Percentiles rank a stretch among this genome's conserved stretches.
phyloP scores from a whole-genome alignment of 2,797 vertebrate species.

The Astyanax mexicanus region DNA sequence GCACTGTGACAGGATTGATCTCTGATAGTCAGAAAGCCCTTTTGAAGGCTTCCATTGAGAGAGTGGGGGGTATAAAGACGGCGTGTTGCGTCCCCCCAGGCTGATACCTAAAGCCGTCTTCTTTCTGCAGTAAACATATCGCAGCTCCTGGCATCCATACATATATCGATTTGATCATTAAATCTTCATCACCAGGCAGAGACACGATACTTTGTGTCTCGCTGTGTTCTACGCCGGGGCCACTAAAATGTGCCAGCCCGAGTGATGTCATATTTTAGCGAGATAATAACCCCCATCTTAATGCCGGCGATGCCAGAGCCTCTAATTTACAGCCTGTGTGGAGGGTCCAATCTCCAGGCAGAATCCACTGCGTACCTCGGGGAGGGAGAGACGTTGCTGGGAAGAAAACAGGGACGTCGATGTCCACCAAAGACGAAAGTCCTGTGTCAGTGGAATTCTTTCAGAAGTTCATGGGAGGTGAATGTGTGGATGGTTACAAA shows the following conservation, averaged over 20 bases:
- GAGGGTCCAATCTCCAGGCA: conserved; percentile 62
- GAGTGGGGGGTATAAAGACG: conserved; percentile 26
- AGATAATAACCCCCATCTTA: conserved; percentile 62
- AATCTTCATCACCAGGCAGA: conserved; percentile 77
- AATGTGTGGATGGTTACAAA: conserved; percentile 24
- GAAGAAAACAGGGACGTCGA: conserved; percentile 24
- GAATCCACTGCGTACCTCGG: conserved; percentile 43
- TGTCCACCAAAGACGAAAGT: conserved; percentile 30
- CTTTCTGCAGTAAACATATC: conserved; percentile 75
- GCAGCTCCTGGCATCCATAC: conserved; percentile 78
- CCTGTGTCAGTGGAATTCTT: conserved; percentile 27
- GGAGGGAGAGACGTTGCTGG: conserved; percentile 37
- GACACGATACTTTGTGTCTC: conserved; percentile 59
- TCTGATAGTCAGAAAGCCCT: conserved; percentile 45
- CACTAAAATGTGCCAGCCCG: conserved; percentile 54
- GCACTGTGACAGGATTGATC: conserved; percentile 51
- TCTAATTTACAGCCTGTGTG: conserved; percentile 60
- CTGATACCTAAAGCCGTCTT: conserved; percentile 51
- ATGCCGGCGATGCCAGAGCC: conserved; percentile 54
- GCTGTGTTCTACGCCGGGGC: conserved; percentile 49
- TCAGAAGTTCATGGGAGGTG: conserved; percentile 23
- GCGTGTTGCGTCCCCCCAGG: conserved; percentile 50
- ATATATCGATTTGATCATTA: conserved; percentile 84
- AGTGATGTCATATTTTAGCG: conserved; percentile 67
- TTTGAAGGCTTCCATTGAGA: conserved; percentile 48